Percentiles rank a stretch among this genome's conserved stretches.
phyloP scores from a whole-genome alignment of 1,140 invertebrate genomes.

The Drosophila fuyamai region DNA sequence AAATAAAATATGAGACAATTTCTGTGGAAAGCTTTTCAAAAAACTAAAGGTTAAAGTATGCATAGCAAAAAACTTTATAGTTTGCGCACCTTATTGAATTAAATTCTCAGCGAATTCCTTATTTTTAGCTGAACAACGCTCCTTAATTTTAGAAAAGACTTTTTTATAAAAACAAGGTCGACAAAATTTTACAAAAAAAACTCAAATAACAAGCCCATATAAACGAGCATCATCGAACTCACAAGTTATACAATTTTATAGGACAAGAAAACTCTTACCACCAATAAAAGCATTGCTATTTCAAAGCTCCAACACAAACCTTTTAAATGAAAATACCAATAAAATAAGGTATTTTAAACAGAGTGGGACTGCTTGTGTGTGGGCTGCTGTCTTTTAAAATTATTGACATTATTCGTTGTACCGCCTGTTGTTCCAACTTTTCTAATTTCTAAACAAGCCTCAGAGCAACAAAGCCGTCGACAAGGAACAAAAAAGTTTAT shows the following conservation, averaged over 20 bases:
- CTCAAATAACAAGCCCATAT: neutral
- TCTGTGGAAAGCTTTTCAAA: neutral
- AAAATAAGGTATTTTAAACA: constrained; percentile 8
- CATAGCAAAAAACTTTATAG: too few relatives aligned
- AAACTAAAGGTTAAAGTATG: neutral
- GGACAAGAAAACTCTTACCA: neutral
- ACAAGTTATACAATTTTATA: neutral
- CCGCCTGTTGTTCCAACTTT: constrained; percentile 33
- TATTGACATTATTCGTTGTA: constrained; percentile 36
- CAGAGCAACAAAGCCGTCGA: constrained; percentile 12
- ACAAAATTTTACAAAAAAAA: too few relatives aligned
- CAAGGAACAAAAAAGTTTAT: constrained; percentile 41
- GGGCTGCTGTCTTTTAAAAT: constrained; percentile 38
- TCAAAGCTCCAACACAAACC: neutral
- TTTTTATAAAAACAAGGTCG: too few relatives aligned
- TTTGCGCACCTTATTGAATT: too few relatives aligned
- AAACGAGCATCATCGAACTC: neutral
- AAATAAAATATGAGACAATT: constrained; percentile 10
- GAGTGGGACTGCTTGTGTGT: neutral
- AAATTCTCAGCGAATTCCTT: too few relatives aligned
- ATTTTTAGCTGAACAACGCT: too few relatives aligned
- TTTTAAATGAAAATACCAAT: constrained; percentile 10
- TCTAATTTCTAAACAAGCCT: constrained; percentile 54
- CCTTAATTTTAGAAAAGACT: too few relatives aligned
- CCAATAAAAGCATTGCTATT: neutral